These are phyloP conservation scores for Yponomeuta cagnagella DNA, from an alignment of 2,888 invertebrate species.

Conservation along the genomic window DNA sequence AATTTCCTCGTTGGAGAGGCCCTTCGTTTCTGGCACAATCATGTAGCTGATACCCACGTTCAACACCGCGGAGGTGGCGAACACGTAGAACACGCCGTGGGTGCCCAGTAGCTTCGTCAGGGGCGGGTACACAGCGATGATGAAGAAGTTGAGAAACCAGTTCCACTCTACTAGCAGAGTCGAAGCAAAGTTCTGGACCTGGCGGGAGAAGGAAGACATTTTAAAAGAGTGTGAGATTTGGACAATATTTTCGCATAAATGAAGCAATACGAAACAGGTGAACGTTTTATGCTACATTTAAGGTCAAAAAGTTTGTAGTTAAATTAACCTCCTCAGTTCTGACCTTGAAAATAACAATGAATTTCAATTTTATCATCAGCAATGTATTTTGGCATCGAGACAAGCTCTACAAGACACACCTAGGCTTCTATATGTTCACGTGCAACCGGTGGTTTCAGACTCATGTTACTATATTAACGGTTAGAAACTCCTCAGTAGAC, in stretches of 20 bases:
- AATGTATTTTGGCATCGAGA: too few relatives aligned
- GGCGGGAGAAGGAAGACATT: slow-evolving; percentile 14
- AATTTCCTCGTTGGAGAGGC: slow-evolving; percentile 54
- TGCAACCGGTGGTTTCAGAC: too few relatives aligned
- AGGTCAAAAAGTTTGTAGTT: too few relatives aligned
- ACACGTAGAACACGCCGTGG: slow-evolving; percentile 55
- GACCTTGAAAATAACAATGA: too few relatives aligned
- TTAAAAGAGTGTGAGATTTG: not conserved
- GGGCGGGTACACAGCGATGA: slow-evolving; percentile 55
- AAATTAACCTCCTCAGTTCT: too few relatives aligned
- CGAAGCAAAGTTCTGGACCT: slow-evolving; percentile 60
- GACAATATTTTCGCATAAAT: not conserved
- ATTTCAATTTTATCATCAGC: too few relatives aligned
- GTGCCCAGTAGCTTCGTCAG: slow-evolving; percentile 42
- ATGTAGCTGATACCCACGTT: slow-evolving; percentile 43
- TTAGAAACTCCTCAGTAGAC: too few relatives aligned
- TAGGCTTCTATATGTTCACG: too few relatives aligned
- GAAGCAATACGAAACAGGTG: too few relatives aligned
- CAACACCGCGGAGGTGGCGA: slow-evolving; percentile 37
- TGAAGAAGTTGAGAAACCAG: slow-evolving; percentile 59
- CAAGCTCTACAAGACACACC: too few relatives aligned
- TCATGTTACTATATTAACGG: too few relatives aligned
- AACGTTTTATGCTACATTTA: too few relatives aligned
- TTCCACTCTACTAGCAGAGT: slow-evolving; percentile 57
- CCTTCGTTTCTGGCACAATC: slow-evolving; percentile 67